phyloP scores from a whole-genome alignment of 2,888 invertebrate species.

The Hirudinaria manillensis region DNA sequence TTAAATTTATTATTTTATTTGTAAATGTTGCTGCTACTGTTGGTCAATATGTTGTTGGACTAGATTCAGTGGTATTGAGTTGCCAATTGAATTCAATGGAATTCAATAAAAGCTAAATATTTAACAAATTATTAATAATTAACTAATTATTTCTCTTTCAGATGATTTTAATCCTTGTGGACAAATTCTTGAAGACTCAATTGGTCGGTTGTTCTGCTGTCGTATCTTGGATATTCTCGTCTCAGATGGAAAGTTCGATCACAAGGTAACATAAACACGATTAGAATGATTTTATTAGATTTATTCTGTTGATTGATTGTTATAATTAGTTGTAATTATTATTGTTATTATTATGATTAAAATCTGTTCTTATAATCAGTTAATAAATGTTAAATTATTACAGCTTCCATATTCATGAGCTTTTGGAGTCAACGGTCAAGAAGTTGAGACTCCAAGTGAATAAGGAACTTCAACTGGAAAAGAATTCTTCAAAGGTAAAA shows the following conservation, averaged over 20 bases:
- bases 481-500: slow-evolving; percentile 74
- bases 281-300: background rate
- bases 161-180: slow-evolving; percentile 91
- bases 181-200: slow-evolving; percentile 93
- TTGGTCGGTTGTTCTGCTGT: slow-evolving; percentile 93
- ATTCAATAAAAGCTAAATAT: too few species aligned
- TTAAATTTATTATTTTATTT: background rate
- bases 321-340: background rate
- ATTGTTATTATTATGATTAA: too few species aligned
- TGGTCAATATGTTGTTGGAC: too few species aligned
- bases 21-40: background rate
- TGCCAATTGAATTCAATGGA: too few species aligned
- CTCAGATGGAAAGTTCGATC: slow-evolving; percentile 83
- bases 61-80: too few species aligned
- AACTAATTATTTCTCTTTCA: slow-evolving; percentile 51
- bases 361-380: too few species aligned
- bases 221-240: slow-evolving; percentile 94
- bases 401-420: slow-evolving; percentile 90
- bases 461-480: slow-evolving; percentile 59
- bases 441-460: slow-evolving; percentile 93
- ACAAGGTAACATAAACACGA: slow-evolving; percentile 60
- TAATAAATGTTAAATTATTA: too few species aligned
- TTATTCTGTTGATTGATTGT: background rate
- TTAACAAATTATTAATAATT: too few species aligned
- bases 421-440: slow-evolving; percentile 85